Conservation (phyloP, 2,888 invertebrate species). For the Tenthredo scrophulariae region DNA sequence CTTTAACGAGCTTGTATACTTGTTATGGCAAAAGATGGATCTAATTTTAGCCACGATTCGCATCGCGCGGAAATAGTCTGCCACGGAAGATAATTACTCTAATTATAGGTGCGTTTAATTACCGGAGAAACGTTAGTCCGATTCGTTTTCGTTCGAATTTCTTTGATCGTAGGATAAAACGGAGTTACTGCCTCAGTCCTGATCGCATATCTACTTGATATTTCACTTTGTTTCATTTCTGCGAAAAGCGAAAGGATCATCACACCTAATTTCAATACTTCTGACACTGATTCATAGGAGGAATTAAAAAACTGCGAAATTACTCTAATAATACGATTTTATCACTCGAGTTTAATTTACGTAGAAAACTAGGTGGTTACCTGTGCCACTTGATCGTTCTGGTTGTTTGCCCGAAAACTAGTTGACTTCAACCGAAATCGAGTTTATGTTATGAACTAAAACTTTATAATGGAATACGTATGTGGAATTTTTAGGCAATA, state of each 20-base stretch:
- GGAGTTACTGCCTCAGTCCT: neutral
- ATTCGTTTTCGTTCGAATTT: constrained; percentile 7
- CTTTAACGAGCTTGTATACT: constrained; percentile 18
- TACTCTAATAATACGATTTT: neutral
- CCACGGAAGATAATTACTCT: constrained; percentile 1
- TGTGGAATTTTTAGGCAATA: neutral
- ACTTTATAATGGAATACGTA: neutral
- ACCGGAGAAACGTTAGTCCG: neutral
- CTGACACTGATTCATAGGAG: neutral
- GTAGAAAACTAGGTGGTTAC: neutral
- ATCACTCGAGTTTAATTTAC: neutral
- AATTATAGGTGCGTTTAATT: constrained; percentile 34
- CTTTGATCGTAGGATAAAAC: neutral
- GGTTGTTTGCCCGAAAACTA: constrained; percentile 32
- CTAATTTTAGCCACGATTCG: constrained; percentile 36
- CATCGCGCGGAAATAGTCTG: neutral
- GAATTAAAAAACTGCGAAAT: neutral
- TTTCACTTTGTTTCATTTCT: neutral
- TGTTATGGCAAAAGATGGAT: constrained; percentile 5
- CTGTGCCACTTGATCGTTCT: constrained; percentile 44
- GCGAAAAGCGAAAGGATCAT: neutral
- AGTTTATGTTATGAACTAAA: neutral
- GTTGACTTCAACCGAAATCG: neutral
- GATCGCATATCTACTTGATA: neutral
- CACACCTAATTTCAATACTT: neutral